These are phyloP conservation scores for Peromyscus leucopus DNA, from an alignment of 2,113 vertebrate genomes.

Conservation along the genomic window DNA sequence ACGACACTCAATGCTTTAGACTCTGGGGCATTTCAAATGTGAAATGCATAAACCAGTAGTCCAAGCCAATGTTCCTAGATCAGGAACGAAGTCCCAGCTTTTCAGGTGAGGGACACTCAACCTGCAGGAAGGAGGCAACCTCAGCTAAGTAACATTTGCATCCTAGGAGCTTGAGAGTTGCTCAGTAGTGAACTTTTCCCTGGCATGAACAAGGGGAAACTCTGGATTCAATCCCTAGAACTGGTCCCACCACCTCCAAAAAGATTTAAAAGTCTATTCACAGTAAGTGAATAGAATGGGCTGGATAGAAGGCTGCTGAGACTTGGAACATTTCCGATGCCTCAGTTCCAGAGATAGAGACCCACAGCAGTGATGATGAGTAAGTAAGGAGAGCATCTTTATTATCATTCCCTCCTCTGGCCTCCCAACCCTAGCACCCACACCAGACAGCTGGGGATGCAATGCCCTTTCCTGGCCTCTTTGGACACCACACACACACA, in stretches of 20 bases:
- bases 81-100: background rate
- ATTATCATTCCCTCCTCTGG: background rate
- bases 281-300: background rate
- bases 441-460: background rate
- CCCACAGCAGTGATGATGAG: background rate
- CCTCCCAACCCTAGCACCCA: background rate
- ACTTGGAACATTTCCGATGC: background rate
- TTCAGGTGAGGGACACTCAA: background rate
- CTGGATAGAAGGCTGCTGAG: background rate
- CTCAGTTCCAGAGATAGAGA: background rate
- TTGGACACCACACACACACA: background rate
- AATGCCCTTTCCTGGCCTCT: background rate
- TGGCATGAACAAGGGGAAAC: background rate
- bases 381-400: background rate
- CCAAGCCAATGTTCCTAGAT: background rate
- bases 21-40: background rate
- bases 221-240: background rate
- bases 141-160: background rate
- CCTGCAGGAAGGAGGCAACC: background rate
- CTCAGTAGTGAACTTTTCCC: background rate
- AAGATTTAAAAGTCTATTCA: background rate
- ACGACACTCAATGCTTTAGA: background rate
- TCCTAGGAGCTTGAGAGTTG: background rate
- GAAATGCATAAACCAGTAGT: background rate
- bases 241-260: background rate